Evolutionary conservation across 2,113 vertebrate species (phyloP).

Genomic region (Hemiprocne comata): DNA sequence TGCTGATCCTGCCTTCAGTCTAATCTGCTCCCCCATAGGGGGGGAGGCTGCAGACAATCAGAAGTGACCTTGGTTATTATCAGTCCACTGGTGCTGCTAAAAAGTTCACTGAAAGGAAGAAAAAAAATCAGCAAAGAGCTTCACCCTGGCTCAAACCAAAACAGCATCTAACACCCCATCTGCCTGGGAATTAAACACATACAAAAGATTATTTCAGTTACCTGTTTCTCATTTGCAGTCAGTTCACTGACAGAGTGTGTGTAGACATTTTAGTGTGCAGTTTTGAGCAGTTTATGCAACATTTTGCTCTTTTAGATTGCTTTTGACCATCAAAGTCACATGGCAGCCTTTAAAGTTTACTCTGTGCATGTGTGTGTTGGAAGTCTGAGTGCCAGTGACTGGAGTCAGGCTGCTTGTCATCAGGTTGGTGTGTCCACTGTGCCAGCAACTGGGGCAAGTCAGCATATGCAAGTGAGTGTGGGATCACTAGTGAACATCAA

Average conservation of each 20-base stretch:
- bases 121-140: no score
- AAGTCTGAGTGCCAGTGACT: not conserved
- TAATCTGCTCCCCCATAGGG: no score
- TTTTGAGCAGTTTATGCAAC: not conserved
- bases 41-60: no score
- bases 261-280: not conserved
- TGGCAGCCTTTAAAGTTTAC: not conserved
- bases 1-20: no score
- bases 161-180: not conserved
- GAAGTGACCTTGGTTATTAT: no score
- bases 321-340: not conserved
- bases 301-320: not conserved
- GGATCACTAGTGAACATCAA: not conserved
- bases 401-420: accelerated
- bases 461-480: accelerated
- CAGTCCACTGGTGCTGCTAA: no score
- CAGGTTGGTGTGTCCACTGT: no score
- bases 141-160: no score
- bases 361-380: accelerated
- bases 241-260: not conserved
- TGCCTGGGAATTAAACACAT: not conserved
- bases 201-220: not conserved
- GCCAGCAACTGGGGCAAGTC: not conserved
- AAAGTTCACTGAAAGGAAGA: no score
- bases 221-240: not conserved